Evolutionary conservation across 2,888 invertebrate species (phyloP).

Genomic region (Thelaira solivaga): DNA sequence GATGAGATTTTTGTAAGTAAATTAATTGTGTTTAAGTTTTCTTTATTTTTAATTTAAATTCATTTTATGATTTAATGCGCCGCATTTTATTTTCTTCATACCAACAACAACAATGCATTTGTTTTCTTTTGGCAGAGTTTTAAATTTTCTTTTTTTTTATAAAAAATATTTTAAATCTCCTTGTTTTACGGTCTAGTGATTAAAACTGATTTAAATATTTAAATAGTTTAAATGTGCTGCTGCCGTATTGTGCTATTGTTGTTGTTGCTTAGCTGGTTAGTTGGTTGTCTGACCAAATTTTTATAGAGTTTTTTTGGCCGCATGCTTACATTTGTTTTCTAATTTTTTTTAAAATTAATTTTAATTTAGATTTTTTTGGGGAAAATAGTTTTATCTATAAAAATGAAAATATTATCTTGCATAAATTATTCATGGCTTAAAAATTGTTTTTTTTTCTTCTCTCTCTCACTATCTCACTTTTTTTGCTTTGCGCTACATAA

Average conservation of each 20-base stretch:
- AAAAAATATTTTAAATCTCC: constrained; percentile 45
- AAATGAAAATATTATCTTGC: too few relatives aligned
- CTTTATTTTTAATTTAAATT: constrained; percentile 50
- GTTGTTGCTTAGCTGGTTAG: constrained; percentile 16
- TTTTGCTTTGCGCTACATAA: too few relatives aligned
- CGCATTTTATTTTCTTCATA: neutral
- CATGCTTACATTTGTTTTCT: constrained; percentile 36
- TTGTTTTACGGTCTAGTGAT: constrained; percentile 57
- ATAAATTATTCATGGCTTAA: too few relatives aligned
- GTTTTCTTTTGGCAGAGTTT: constrained; percentile 19
- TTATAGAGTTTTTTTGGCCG: constrained; percentile 18
- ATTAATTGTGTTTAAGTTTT: constrained; percentile 19
- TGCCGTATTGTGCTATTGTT: neutral
- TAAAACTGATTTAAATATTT: constrained; percentile 60
- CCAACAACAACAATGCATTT: constrained; percentile 1
- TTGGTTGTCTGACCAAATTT: constrained; percentile 24
- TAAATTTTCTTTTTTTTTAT: too few relatives aligned
- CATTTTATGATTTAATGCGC: constrained; percentile 46
- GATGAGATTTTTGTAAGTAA: constrained; percentile 1
- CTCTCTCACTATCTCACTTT: too few relatives aligned
- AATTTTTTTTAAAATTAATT: constrained; percentile 36
- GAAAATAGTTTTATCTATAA: too few relatives aligned
- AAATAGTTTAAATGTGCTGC: constrained; percentile 28
- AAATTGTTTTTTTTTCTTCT: too few relatives aligned
- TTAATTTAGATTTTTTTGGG: constrained; percentile 9